These are phyloP conservation scores for Aramus guarauna DNA, from an alignment of 2,113 vertebrate species.

Conservation along the genomic window DNA sequence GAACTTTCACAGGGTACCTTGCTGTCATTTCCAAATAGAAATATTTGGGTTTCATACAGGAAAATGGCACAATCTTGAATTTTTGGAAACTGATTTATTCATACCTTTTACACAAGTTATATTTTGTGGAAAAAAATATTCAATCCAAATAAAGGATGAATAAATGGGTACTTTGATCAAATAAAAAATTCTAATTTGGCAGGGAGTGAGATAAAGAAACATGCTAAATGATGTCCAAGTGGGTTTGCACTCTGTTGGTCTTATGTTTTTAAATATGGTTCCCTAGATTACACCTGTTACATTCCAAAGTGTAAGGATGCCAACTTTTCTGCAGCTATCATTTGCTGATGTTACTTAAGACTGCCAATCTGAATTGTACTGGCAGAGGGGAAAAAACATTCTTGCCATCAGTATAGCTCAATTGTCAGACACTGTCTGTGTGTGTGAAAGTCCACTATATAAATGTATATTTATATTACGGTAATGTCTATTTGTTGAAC, in stretches of 20 bases:
- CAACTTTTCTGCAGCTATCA: background rate
- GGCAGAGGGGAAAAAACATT: background rate
- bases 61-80: background rate
- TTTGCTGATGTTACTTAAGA: background rate
- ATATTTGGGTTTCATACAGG: background rate
- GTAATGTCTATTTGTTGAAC: background rate
- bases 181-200: background rate
- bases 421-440: background rate
- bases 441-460: background rate
- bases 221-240: background rate
- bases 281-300: background rate
- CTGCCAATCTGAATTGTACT: background rate
- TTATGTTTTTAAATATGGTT: background rate
- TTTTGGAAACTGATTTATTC: background rate
- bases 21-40: background rate
- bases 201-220: background rate
- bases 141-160: background rate
- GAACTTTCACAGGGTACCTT: background rate
- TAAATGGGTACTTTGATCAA: background rate
- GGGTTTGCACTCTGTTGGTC: background rate
- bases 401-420: background rate
- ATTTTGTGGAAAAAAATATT: background rate
- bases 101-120: background rate
- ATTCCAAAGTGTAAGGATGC: background rate
- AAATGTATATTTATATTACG: background rate